A percentile compares a stretch with the other conserved stretches of the same genome.
Conservation (phyloP, 2,797 vertebrate genomes). For the Eutrigla gurnardus region DNA sequence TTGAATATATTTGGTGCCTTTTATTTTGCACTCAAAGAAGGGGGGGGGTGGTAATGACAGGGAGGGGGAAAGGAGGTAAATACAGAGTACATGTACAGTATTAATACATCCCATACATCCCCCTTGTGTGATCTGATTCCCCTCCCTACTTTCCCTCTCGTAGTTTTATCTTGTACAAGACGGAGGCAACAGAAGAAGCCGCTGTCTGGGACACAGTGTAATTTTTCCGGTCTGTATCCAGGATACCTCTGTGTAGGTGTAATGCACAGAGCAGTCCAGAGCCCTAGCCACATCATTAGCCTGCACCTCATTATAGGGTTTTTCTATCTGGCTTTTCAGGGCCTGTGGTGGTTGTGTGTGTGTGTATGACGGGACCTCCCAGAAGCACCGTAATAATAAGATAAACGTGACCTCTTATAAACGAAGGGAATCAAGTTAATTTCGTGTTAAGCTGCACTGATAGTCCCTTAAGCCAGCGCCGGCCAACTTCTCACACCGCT, state of each 20-base stretch:
- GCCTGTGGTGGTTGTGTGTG: conserved; percentile 21
- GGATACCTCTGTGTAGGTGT: conserved; percentile 34
- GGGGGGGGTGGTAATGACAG: conserved; percentile 11
- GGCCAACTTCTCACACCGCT: conserved; percentile 4
- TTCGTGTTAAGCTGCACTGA: conserved; percentile 37
- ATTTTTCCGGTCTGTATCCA: too few relatives aligned
- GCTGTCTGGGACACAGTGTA: conserved; percentile 12
- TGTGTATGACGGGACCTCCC: conserved; percentile 43
- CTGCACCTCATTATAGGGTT: conserved; percentile 54
- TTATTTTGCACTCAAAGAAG: conserved; percentile 27
- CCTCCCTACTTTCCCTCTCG: not conserved
- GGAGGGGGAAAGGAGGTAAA: conserved; percentile 13
- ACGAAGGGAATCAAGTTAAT: conserved; percentile 41
- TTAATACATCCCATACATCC: conserved; percentile 7
- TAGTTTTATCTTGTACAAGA: conserved; percentile 17
- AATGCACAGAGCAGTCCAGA: conserved; percentile 18
- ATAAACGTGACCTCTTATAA: conserved; percentile 47
- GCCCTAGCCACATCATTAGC: conserved; percentile 57
- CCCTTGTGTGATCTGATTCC: conserved; percentile 26
- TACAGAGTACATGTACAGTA: conserved; percentile 15
- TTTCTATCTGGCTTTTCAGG: conserved; percentile 24
- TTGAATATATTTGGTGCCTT: conserved; percentile 62
- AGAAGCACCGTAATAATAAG: conserved; percentile 48
- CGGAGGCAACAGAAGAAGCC: conserved; percentile 20
- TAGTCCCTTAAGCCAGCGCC: conserved; percentile 32